These are phyloP conservation scores for Odontophorus gujanensis DNA, from an alignment of 2,113 vertebrate species.

Conservation along the genomic window DNA sequence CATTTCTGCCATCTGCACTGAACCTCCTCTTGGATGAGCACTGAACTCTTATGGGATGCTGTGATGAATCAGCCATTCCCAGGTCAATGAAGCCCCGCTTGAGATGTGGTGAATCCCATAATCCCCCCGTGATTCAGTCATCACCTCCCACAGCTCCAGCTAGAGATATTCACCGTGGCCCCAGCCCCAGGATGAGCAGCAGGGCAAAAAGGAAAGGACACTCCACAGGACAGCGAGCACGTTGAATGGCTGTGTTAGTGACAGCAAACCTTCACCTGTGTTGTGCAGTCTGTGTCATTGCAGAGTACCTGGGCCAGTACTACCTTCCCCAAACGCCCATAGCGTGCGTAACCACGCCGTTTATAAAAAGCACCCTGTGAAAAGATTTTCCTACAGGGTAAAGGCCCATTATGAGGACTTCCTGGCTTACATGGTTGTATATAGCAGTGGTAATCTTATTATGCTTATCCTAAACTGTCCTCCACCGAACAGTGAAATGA, in stretches of 20 bases:
- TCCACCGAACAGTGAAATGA: slow-evolving; percentile 63
- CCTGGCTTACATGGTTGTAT: slow-evolving; percentile 71
- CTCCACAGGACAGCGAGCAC: rapidly evolving
- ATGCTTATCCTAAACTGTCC: slow-evolving; percentile 74
- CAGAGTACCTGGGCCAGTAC: background rate
- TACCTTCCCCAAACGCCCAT: background rate
- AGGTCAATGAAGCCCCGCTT: background rate
- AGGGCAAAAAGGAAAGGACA: rapidly evolving
- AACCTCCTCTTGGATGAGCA: background rate
- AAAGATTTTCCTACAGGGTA: slow-evolving; percentile 55
- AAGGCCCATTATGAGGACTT: slow-evolving; percentile 72
- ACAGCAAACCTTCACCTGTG: background rate
- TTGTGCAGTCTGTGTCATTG: rapidly evolving
- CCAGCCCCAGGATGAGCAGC: background rate
- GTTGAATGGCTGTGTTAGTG: rapidly evolving
- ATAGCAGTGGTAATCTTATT: slow-evolving; percentile 76
- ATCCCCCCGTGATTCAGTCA: rapidly evolving
- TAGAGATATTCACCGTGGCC: rapidly evolving
- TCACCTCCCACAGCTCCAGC: rapidly evolving
- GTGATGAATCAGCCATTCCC: background rate
- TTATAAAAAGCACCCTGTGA: slow-evolving; percentile 39
- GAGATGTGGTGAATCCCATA: background rate
- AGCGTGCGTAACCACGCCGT: background rate
- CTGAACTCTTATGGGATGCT: background rate
- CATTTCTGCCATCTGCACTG: background rate